Conservation (phyloP, 92 coral and sea anemone species). For the Parazoanthus atlanticus region DNA sequence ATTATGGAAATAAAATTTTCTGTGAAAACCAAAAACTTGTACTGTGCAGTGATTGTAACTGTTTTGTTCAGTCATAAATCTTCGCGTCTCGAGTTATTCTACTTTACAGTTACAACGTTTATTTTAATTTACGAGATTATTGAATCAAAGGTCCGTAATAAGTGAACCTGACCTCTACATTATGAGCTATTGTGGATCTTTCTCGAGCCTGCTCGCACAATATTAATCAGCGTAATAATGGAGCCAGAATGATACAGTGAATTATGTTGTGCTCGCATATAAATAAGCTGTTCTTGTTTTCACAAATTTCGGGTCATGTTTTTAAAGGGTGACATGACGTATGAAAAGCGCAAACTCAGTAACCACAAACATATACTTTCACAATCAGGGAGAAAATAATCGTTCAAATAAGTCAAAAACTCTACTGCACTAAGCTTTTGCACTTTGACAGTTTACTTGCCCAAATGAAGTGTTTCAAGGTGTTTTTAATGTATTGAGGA, state of each 20-base stretch:
- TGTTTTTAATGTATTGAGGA: neutral
- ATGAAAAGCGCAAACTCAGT: neutral
- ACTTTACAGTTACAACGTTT: neutral
- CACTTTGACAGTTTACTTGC: neutral
- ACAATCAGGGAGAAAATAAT: neutral
- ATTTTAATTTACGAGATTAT: neutral
- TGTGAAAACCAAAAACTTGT: neutral
- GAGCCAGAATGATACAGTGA: neutral
- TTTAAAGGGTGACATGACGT: neutral
- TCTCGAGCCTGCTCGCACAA: neutral
- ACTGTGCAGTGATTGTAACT: too few relatives aligned
- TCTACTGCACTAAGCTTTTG: too few relatives aligned
- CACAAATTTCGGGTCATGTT: neutral
- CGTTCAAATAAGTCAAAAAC: neutral
- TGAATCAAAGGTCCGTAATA: neutral
- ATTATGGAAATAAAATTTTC: neutral
- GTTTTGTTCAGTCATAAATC: neutral
- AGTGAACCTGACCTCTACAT: neutral
- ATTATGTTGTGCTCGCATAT: neutral
- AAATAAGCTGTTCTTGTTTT: neutral
- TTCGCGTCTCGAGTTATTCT: neutral
- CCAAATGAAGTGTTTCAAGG: neutral
- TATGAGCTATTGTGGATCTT: neutral
- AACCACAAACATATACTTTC: neutral
- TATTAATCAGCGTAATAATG: neutral